These are phyloP conservation scores for Scaptomyza polygonia DNA, from an alignment of 2,888 invertebrate species.

Conservation along the genomic window DNA sequence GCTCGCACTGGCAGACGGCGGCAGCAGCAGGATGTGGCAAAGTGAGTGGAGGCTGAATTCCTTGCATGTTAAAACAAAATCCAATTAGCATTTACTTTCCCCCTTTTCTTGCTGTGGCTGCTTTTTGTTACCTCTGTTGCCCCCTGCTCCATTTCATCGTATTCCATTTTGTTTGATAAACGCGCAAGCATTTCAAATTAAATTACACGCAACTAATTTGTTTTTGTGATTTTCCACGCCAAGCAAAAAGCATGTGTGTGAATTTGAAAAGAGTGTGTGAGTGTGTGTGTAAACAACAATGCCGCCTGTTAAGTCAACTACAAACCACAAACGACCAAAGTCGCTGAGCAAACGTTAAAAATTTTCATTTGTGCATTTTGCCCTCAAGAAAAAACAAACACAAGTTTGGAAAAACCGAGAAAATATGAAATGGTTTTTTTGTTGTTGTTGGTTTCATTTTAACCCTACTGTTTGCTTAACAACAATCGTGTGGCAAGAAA, in stretches of 20 bases:
- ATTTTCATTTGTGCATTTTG: constrained; percentile 45
- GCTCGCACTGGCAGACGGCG: constrained; percentile 10
- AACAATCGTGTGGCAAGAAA: constrained; percentile 31
- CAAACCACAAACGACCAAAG: constrained; percentile 46
- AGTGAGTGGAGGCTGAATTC: constrained; percentile 5
- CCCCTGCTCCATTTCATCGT: constrained; percentile 59
- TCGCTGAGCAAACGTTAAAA: constrained; percentile 52
- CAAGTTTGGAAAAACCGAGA: constrained; percentile 3
- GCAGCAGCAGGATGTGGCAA: background rate
- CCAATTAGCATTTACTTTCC: constrained; percentile 70
- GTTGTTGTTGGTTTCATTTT: background rate
- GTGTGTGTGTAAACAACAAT: constrained; percentile 39
- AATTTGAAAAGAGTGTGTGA: constrained; percentile 6
- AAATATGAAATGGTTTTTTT: constrained; percentile 15
- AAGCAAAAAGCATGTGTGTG: constrained; percentile 25
- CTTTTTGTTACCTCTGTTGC: constrained; percentile 11
- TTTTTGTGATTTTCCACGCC: constrained; percentile 66
- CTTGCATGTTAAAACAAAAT: constrained; percentile 66
- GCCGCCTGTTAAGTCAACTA: constrained; percentile 51
- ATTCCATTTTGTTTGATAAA: constrained; percentile 76
- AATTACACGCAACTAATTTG: constrained; percentile 78
- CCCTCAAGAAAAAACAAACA: constrained; percentile 3
- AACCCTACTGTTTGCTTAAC: constrained; percentile 17
- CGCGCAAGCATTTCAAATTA: constrained; percentile 72
- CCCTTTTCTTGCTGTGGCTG: constrained; percentile 11